These are phyloP conservation scores for Boloria euphrosyne DNA, from an alignment of 2,888 invertebrate species.

Conservation along the genomic window DNA sequence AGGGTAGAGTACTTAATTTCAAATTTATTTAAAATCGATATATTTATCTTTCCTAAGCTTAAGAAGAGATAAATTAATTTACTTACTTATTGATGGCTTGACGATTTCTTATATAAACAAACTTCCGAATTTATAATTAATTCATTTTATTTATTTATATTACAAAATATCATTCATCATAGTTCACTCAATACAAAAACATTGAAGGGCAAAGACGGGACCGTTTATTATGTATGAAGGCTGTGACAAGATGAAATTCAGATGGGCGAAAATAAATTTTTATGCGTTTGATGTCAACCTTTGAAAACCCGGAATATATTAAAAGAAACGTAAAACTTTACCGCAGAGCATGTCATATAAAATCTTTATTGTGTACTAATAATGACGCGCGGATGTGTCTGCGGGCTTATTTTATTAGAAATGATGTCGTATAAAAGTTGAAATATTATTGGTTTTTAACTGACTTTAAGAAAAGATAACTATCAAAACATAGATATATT, in stretches of 20 bases:
- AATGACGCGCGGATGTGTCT: slow-evolving; percentile 1
- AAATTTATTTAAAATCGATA: too few species aligned
- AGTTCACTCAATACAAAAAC: slow-evolving; percentile 37
- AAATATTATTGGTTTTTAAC: slow-evolving; percentile 1
- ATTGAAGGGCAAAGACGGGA: slow-evolving; percentile 37
- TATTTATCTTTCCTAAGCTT: too few species aligned
- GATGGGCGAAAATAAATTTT: slow-evolving; percentile 70
- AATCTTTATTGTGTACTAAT: slow-evolving; percentile 13
- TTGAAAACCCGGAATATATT: slow-evolving; percentile 45
- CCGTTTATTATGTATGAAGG: slow-evolving; percentile 70
- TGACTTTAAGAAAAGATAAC: too few species aligned
- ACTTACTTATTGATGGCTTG: too few species aligned
- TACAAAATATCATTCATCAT: not conserved
- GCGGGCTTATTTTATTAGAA: slow-evolving; percentile 13
- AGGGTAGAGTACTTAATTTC: too few species aligned
- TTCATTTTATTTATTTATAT: too few species aligned
- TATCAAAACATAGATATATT: too few species aligned
- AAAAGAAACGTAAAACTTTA: slow-evolving; percentile 43
- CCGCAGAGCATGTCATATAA: slow-evolving; percentile 21
- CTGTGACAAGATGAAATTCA: slow-evolving; percentile 70
- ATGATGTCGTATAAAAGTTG: slow-evolving; percentile 3
- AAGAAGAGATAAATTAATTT: too few species aligned
- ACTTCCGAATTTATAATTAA: too few species aligned
- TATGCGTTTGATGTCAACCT: slow-evolving; percentile 67
- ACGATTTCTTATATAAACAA: too few species aligned